Evolutionary conservation across 2,888 invertebrate species (phyloP).

Genomic region (Drosophila phalerata): DNA sequence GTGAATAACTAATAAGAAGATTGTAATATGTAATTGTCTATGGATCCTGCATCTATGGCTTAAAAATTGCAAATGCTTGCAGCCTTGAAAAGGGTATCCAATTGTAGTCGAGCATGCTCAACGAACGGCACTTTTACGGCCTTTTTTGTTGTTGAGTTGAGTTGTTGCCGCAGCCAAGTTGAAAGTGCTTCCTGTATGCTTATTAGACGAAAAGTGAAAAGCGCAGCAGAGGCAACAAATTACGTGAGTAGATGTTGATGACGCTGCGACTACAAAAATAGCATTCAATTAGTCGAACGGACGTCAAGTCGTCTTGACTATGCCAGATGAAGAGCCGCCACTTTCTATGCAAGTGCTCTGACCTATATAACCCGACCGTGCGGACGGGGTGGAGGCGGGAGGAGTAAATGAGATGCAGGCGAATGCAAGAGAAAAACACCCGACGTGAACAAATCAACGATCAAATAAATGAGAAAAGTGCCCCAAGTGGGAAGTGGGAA

Average conservation of each 20-base stretch:
- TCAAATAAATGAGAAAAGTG: slow-evolving; percentile 75
- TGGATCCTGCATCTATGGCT: no score
- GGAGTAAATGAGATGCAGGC: slow-evolving; percentile 54
- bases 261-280: slow-evolving; percentile 74
- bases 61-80: no score
- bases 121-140: slow-evolving; percentile 19
- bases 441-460: slow-evolving; percentile 65
- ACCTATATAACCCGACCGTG: slow-evolving; percentile 75
- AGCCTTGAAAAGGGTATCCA: slow-evolving; percentile 13
- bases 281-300: slow-evolving; percentile 75
- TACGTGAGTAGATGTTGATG: slow-evolving; percentile 57
- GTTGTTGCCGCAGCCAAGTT: slow-evolving; percentile 48
- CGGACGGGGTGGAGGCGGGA: no score
- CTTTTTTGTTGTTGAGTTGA: slow-evolving; percentile 8
- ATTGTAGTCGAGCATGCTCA: slow-evolving; percentile 15
- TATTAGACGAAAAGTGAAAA: slow-evolving; percentile 80
- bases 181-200: slow-evolving; percentile 79
- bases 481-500: slow-evolving; percentile 39
- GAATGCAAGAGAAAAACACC: slow-evolving; percentile 48
- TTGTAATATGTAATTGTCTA: no score
- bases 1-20: no score
- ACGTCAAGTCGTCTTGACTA: slow-evolving; percentile 38
- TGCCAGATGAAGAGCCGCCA: slow-evolving; percentile 36
- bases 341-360: slow-evolving; percentile 79
- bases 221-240: slow-evolving; percentile 40